phyloP scores from a whole-genome alignment of 2,888 invertebrate species.

The Archaeoteleia sp. region DNA sequence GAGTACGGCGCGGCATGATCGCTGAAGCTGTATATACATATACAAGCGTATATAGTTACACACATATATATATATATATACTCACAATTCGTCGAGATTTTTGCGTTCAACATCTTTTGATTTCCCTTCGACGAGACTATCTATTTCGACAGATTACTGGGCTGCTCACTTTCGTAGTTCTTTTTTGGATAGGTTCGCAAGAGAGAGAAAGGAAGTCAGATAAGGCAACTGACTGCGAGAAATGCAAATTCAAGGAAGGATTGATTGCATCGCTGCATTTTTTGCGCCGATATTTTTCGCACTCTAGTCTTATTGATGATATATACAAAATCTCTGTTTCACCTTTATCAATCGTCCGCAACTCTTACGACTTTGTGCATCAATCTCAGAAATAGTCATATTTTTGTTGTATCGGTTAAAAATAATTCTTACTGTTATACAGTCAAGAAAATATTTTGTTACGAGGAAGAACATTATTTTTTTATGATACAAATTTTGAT shows the following conservation, averaged over 20 bases:
- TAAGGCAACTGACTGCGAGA: slow-evolving; percentile 12
- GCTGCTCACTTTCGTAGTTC: slow-evolving; percentile 1
- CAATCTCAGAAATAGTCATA: neutral
- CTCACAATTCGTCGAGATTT: slow-evolving; percentile 9
- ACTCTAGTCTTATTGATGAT: slow-evolving; percentile 12
- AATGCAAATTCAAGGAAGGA: slow-evolving; percentile 6
- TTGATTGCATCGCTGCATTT: neutral
- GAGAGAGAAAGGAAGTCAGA: neutral
- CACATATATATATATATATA: neutral
- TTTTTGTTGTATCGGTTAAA: too few species aligned
- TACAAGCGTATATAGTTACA: neutral
- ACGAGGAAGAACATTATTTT: too few species aligned
- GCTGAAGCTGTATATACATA: too few species aligned
- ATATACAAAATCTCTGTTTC: neutral
- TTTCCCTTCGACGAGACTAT: slow-evolving; percentile 22
- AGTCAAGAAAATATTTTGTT: too few species aligned
- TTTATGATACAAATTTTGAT: too few species aligned
- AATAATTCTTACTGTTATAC: too few species aligned
- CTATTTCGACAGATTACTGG: slow-evolving; percentile 15
- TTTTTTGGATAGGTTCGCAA: slow-evolving; percentile 6
- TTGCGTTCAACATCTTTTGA: slow-evolving; percentile 15
- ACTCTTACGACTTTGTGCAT: neutral
- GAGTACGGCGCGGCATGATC: too few species aligned
- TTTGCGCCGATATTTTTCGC: slow-evolving; percentile 11
- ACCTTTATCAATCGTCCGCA: slow-evolving; percentile 2